Base-by-base conservation (phyloP, 1,140 invertebrate genomes). In the Drosophila pseudoobscura region DNA sequence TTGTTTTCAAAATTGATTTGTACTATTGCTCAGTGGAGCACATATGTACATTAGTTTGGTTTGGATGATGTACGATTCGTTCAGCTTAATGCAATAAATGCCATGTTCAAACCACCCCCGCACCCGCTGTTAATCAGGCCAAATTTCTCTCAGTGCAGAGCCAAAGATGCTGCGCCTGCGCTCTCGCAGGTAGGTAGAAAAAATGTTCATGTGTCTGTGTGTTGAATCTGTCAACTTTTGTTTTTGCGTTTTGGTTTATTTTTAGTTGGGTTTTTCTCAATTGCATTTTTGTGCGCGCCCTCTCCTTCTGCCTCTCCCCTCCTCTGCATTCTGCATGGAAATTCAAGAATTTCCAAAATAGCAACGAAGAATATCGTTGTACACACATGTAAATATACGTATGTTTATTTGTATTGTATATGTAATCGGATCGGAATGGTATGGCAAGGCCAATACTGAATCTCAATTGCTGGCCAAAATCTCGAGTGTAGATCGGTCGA, bases 241-340 rank as follows among this genome's bases (percentile, higher is more conserved):
- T 73, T 78, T 62, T 35, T 72, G 46, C 44, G 17, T 75, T 57
- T 64, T 83, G 78, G 74, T 84, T 76, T 85, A 85, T 84, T 85
- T 85, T 85, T 66, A 76, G 77, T 85, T 85, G 82, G 82, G 82
- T 85, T 85, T 85, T 87, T 85, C 82, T 85, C 83, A 78, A 87
- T 85, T 85, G 83, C 83, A 87, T 87, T 84, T 85, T 85, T 78
- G 71, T 78, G 74, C 53, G 66, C 78, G 78, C 72, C 29, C 22
- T 41, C 17, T 43, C 7, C 8, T 13, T 52, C 45, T 39, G 22
- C 57, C 22, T 8, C 22, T 13, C 20, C 26, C 52, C 53, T 49
- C 52, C 53, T 49, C 13, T 43, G 6, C 22, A 35, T 63, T 61
- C 41, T 35, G 31, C 49, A 44, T 49, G 52, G 64, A 76, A 83